phyloP scores from a whole-genome alignment of 2,113 vertebrate species.

The Lethenteron reissneri region DNA sequence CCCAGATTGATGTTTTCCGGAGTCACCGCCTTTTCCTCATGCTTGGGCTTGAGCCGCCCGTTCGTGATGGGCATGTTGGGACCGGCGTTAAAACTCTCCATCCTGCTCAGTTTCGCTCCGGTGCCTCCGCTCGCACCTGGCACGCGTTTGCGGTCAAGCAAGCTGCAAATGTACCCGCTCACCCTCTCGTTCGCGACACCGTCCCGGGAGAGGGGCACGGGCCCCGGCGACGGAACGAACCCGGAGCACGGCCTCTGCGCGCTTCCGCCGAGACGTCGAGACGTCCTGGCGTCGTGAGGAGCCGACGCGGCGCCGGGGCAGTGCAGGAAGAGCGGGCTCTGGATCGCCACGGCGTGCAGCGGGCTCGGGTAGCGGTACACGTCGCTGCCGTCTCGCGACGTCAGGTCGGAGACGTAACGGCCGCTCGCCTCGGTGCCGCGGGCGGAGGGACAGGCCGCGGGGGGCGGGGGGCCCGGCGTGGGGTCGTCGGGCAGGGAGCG shows the following conservation, averaged over 20 bases:
- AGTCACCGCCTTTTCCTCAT: not conserved
- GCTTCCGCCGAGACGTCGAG: too few relatives aligned
- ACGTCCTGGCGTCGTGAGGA: too few relatives aligned
- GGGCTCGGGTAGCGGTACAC: conserved; percentile 64
- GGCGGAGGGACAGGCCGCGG: too few relatives aligned
- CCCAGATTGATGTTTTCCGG: too few relatives aligned
- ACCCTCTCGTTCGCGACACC: not conserved
- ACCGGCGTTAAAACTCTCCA: not conserved
- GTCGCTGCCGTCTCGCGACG: conserved; percentile 49
- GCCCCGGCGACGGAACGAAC: too few relatives aligned
- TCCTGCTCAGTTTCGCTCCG: not conserved
- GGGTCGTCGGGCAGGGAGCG: too few relatives aligned
- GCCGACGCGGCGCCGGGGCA: not conserved
- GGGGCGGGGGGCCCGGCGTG: too few relatives aligned
- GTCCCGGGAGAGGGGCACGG: too few relatives aligned
- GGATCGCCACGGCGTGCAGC: conserved; percentile 53
- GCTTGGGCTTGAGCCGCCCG: conserved; percentile 3
- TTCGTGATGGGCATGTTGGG: conserved; percentile 1
- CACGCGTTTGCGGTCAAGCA: not conserved
- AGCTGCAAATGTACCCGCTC: not conserved
- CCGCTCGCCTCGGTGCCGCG: not conserved
- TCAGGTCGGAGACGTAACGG: conserved; percentile 30
- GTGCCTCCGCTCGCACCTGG: not conserved
- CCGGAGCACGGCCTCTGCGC: too few relatives aligned
- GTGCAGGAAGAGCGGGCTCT: conserved; percentile 53